Evolutionary conservation across 2,888 invertebrate species (phyloP).

Genomic region (Glomeris marginata): DNA sequence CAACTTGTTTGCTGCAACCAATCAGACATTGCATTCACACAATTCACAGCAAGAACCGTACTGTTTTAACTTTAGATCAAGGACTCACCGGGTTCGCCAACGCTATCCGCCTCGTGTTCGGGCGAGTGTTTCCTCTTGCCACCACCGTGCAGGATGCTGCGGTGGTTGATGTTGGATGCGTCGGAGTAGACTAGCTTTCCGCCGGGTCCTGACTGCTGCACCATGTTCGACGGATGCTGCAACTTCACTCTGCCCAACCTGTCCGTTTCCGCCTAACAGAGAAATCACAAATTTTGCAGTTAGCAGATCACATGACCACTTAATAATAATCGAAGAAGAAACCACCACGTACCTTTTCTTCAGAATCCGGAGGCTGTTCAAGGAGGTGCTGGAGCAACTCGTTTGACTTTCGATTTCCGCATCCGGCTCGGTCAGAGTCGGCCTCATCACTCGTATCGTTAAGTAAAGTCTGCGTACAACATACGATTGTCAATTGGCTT

Average conservation of each 20-base stretch:
- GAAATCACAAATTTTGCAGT: too few relatives aligned
- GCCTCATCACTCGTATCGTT: constrained; percentile 71
- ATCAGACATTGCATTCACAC: background rate
- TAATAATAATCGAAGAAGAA: too few relatives aligned
- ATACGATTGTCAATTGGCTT: background rate
- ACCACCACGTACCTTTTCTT: too few relatives aligned
- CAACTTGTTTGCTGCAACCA: constrained; percentile 3
- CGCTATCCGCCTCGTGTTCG: constrained; percentile 10
- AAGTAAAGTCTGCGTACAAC: constrained; percentile 18
- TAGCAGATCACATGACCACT: too few relatives aligned
- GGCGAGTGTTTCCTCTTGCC: constrained; percentile 2
- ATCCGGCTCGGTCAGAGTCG: constrained; percentile 26
- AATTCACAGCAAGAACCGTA: background rate
- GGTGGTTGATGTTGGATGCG: constrained; percentile 3
- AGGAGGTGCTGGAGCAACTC: constrained; percentile 45
- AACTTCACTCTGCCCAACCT: background rate
- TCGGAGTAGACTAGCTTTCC: constrained; percentile 1
- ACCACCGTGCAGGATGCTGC: background rate
- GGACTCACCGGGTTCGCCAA: constrained; percentile 10
- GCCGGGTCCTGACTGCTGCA: constrained; percentile 10
- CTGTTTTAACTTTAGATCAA: too few relatives aligned
- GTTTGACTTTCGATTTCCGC: constrained; percentile 35
- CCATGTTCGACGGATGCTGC: constrained; percentile 2
- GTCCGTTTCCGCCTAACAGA: too few relatives aligned
- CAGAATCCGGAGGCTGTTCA: constrained; percentile 40